A percentile compares a stretch with the other conserved stretches of the same genome.
phyloP scores from a whole-genome alignment of 23 tunicate species.

The Halocynthia roretzi region DNA sequence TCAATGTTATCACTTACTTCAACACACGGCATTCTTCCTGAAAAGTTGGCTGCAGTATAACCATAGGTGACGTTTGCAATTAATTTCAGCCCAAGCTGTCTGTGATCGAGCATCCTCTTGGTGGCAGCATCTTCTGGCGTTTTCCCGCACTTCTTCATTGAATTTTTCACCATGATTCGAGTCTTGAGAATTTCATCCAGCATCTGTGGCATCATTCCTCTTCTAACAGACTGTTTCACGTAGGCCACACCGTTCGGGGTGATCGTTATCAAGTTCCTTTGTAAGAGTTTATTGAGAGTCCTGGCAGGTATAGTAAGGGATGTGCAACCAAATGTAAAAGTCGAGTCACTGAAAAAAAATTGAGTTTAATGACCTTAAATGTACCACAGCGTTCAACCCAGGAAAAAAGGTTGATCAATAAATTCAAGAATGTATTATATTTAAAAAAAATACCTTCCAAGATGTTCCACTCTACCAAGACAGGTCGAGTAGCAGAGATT shows the following conservation, averaged over 20 bases:
- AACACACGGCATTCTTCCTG: slow-evolving; percentile 98
- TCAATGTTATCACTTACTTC: slow-evolving; percentile 52
- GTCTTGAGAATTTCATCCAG: slow-evolving; percentile 78
- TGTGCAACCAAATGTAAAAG: slow-evolving; percentile 81
- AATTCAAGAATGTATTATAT: background rate
- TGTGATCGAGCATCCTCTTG: slow-evolving; percentile 59
- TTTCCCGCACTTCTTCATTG: slow-evolving; percentile 49
- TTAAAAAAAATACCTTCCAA: slow-evolving; percentile 30
- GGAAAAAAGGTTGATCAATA: background rate
- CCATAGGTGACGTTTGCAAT: slow-evolving; percentile 92
- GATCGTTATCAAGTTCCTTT: slow-evolving; percentile 27
- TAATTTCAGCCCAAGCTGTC: slow-evolving; percentile 78
- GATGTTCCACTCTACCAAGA: slow-evolving; percentile 64
- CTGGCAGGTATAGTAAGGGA: slow-evolving; percentile 23
- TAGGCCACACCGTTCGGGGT: slow-evolving; percentile 85
- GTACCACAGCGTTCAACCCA: background rate
- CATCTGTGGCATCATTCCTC: slow-evolving; percentile 79
- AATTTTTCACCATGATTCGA: slow-evolving; percentile 77
- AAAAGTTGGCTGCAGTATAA: slow-evolving; percentile 84
- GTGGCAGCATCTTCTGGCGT: slow-evolving; percentile 48
- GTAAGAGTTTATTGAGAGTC: slow-evolving; percentile 27
- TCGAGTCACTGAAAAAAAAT: slow-evolving; percentile 15
- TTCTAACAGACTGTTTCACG: slow-evolving; percentile 49
- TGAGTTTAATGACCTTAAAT: background rate
- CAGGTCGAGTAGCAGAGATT: slow-evolving; percentile 89